A percentile compares a stretch with the other conserved stretches of the same genome.
Conservation (phyloP, 1,140 invertebrate species). For the Drosophila rufa region DNA sequence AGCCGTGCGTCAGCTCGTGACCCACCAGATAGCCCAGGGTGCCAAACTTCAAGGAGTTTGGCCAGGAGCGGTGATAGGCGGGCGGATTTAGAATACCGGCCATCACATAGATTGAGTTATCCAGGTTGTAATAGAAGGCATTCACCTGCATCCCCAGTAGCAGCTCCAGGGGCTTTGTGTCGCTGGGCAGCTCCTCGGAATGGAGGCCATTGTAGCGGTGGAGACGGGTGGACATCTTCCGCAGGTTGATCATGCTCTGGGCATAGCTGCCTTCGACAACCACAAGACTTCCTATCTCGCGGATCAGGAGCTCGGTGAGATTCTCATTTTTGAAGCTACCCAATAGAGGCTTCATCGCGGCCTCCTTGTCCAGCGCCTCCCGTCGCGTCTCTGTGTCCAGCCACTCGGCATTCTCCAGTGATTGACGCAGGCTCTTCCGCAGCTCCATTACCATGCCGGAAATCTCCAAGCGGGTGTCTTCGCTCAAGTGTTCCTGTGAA, state of each 20-base stretch:
- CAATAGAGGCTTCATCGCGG: constrained; percentile 86
- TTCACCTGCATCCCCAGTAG: constrained; percentile 74
- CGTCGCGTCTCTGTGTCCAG: constrained; percentile 89
- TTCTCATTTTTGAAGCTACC: constrained; percentile 87
- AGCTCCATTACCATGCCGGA: constrained; percentile 84
- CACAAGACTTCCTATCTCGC: constrained; percentile 49
- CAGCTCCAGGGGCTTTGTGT: constrained; percentile 69
- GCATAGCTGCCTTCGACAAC: constrained; percentile 44
- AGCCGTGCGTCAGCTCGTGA: constrained; percentile 79
- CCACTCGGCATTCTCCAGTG: constrained; percentile 89
- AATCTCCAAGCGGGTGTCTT: constrained; percentile 53
- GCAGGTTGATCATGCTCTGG: constrained; percentile 53
- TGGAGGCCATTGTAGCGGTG: constrained; percentile 62
- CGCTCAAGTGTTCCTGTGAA: constrained; percentile 58
- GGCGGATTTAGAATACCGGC: constrained; percentile 97
- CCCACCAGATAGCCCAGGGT: constrained; percentile 74
- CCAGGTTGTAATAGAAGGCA: constrained; percentile 77
- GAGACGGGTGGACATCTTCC: constrained; percentile 28
- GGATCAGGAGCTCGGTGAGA: constrained; percentile 44
- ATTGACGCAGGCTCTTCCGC: constrained; percentile 86
- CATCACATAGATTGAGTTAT: constrained; percentile 80
- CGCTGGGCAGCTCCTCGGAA: constrained; percentile 24
- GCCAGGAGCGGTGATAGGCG: constrained; percentile 90
- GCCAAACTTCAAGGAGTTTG: constrained; percentile 72
- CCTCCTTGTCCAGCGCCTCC: constrained; percentile 87